phyloP scores from a whole-genome alignment of 2,113 vertebrate genomes.

The Onychostoma macrolepis region DNA sequence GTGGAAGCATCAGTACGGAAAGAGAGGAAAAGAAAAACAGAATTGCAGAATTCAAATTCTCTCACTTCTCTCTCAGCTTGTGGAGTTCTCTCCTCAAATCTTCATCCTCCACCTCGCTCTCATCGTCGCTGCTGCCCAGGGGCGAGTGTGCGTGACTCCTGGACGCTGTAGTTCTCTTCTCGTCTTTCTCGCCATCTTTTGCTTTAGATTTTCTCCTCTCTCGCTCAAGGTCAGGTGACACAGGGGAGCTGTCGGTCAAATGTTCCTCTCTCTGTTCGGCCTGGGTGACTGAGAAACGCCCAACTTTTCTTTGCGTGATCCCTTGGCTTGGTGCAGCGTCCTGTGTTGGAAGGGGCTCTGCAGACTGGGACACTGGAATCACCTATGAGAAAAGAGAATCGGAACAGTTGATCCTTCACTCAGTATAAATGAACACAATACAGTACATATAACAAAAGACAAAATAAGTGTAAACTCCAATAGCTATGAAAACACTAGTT shows the following conservation, averaged over 20 bases:
- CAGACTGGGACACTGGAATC: conserved; percentile 77
- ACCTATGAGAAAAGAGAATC: conserved; percentile 71
- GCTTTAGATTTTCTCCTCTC: conserved; percentile 70
- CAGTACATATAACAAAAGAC: background rate
- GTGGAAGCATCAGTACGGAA: background rate
- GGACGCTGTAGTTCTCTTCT: conserved; percentile 67
- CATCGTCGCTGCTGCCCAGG: conserved; percentile 85
- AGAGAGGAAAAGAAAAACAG: conserved; percentile 10
- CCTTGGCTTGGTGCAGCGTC: conserved; percentile 51
- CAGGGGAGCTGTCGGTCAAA: conserved; percentile 71
- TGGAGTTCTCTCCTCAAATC: conserved; percentile 85
- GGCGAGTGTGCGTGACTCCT: conserved; percentile 81
- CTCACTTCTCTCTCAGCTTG: conserved; percentile 87
- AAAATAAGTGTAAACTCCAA: background rate
- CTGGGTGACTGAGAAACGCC: conserved; percentile 78
- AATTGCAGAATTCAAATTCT: background rate
- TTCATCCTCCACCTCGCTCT: conserved; percentile 87
- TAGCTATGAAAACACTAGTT: background rate
- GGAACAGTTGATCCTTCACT: background rate
- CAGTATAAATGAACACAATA: background rate
- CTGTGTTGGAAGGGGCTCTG: conserved; percentile 57
- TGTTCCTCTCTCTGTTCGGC: conserved; percentile 68
- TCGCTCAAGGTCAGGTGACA: conserved; percentile 69
- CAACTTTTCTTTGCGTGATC: conserved; percentile 72
- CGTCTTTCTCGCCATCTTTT: conserved; percentile 71